Conservation (phyloP, 1,140 invertebrate species). For the Gonatopus flavifemur region DNA sequence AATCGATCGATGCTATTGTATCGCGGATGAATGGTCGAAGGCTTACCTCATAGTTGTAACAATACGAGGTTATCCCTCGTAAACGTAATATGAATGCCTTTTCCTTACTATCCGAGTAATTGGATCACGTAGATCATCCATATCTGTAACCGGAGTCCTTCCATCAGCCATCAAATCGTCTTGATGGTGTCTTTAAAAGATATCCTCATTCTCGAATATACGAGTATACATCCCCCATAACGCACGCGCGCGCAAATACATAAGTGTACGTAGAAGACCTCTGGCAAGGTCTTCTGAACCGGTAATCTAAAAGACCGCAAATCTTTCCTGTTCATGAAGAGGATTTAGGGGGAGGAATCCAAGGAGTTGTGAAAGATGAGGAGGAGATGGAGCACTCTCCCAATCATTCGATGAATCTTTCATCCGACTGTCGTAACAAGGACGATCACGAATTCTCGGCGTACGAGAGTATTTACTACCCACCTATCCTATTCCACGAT, state of each 20-base stretch:
- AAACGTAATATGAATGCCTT: too few relatives aligned
- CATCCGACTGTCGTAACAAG: constrained; percentile 30
- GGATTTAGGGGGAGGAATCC: too few relatives aligned
- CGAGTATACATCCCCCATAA: neutral
- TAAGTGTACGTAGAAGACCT: too few relatives aligned
- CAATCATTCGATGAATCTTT: constrained; percentile 36
- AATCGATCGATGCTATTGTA: too few relatives aligned
- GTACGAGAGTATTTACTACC: constrained; percentile 3
- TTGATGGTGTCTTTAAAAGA: constrained; percentile 24
- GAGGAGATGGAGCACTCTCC: constrained; percentile 15
- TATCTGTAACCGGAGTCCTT: constrained; percentile 10
- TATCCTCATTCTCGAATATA: constrained; percentile 3
- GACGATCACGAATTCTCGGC: constrained; percentile 18
- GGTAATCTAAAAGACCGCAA: constrained; percentile 20
- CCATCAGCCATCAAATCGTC: constrained; percentile 9
- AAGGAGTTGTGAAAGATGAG: too few relatives aligned
- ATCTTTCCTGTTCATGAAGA: too few relatives aligned
- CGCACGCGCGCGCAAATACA: constrained; percentile 8
- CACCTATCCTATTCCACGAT: constrained; percentile 13
- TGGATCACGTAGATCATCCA: constrained; percentile 11
- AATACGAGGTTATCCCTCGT: too few relatives aligned
- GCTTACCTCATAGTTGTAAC: too few relatives aligned
- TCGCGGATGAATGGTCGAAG: too few relatives aligned
- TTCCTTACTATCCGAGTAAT: neutral
- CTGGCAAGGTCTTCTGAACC: constrained; percentile 8